Conservation (phyloP, 2,888 invertebrate species). For the Minunthozetes semirufus region DNA sequence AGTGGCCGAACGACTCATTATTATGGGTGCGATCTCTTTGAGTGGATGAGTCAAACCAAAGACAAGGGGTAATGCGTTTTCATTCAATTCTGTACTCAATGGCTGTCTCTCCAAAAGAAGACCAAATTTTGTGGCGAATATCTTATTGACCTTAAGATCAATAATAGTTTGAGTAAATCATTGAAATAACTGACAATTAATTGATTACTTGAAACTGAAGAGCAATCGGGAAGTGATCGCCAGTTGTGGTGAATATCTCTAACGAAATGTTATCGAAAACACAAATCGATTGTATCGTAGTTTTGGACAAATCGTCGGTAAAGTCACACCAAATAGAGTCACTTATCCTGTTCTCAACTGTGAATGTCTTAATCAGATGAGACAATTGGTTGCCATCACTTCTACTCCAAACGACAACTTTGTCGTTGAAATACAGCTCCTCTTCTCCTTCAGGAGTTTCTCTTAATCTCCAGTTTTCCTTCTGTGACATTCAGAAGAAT, state of each 20-base stretch:
- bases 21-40: constrained; percentile 79
- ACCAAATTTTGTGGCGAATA: constrained; percentile 76
- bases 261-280: constrained; percentile 39
- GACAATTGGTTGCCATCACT: constrained; percentile 47
- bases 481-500: neutral
- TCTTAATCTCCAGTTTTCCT: constrained; percentile 41
- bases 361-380: constrained; percentile 61
- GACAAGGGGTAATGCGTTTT: constrained; percentile 59
- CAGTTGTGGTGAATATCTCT: constrained; percentile 53
- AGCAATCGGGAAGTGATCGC: constrained; percentile 73
- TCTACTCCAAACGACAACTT: constrained; percentile 69
- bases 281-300: constrained; percentile 38
- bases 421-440: constrained; percentile 76
- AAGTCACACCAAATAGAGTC: constrained; percentile 50
- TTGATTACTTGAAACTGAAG: constrained; percentile 60
- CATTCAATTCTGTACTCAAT: constrained; percentile 9
- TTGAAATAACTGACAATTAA: constrained; percentile 9
- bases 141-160: constrained; percentile 53
- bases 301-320: constrained; percentile 20
- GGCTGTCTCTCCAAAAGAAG: constrained; percentile 63
- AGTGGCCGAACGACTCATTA: constrained; percentile 46
- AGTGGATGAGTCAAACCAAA: constrained; percentile 82
- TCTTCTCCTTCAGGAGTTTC: constrained; percentile 58
- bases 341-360: constrained; percentile 70
- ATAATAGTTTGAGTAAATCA: neutral